A percentile compares a stretch with the other conserved stretches of the same genome.
These are phyloP conservation scores for Chrysolina oricalcia DNA, from an alignment of 2,888 invertebrate genomes.

Conservation along the genomic window DNA sequence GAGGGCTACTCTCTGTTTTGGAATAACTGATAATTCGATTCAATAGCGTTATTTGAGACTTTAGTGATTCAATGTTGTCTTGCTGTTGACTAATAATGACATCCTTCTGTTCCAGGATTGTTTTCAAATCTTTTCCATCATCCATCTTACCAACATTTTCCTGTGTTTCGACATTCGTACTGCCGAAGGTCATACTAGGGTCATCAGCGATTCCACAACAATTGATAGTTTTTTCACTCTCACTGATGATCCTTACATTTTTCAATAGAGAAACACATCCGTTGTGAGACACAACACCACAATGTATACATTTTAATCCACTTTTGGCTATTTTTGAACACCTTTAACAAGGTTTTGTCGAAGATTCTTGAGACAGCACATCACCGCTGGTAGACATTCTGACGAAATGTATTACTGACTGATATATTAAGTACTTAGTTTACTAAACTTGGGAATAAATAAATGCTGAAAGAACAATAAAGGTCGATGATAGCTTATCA, in stretches of 20 bases:
- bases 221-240: background rate
- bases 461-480: no score
- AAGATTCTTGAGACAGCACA: background rate
- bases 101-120: no score
- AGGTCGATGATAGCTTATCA: no score
- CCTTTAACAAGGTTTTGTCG: background rate
- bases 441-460: no score
- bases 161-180: no score
- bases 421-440: no score
- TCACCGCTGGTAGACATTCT: background rate
- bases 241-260: background rate
- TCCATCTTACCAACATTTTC: no score
- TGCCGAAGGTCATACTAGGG: no score
- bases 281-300: background rate
- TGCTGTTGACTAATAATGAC: no score
- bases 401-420: no score
- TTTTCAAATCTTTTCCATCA: no score
- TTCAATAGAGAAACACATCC: background rate
- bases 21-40: background rate
- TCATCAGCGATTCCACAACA: background rate
- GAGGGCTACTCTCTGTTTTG: background rate
- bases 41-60: background rate
- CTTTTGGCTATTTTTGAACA: background rate
- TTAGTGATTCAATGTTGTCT: background rate
- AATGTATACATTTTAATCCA: no score